A percentile compares a stretch with the other conserved stretches of the same genome.
phyloP scores from a whole-genome alignment of 1,140 invertebrate genomes.

The Gerris buenoi region DNA sequence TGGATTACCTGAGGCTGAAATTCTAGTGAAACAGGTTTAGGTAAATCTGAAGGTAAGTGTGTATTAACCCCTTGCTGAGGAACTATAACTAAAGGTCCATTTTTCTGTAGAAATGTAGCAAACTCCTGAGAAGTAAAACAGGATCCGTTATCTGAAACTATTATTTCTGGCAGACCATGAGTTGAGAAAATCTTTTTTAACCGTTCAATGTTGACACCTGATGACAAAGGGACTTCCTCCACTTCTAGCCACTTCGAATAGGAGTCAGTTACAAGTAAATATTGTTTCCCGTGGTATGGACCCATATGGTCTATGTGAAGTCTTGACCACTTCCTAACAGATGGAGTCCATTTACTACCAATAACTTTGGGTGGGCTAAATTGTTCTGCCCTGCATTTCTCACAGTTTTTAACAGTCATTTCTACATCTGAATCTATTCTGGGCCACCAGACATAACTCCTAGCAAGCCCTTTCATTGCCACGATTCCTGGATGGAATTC shows the following conservation, averaged over 20 bases:
- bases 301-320: background rate
- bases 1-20: background rate
- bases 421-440: background rate
- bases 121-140: background rate
- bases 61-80: background rate
- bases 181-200: background rate
- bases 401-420: background rate
- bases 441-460: background rate
- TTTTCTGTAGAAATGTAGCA: background rate
- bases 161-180: too few species aligned
- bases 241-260: background rate
- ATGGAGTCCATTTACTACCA: background rate
- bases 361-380: background rate
- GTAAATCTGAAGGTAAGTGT: background rate
- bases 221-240: background rate
- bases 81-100: background rate
- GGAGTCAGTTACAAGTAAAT: background rate
- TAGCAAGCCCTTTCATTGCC: too few species aligned
- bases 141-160: background rate
- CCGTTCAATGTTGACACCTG: background rate
- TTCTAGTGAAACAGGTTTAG: background rate
- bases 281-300: too few species aligned
- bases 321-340: background rate
- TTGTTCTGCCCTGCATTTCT: background rate
- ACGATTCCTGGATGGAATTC: too few species aligned